phyloP scores from a whole-genome alignment of 1,140 invertebrate genomes.

The Cotesia typhae region DNA sequence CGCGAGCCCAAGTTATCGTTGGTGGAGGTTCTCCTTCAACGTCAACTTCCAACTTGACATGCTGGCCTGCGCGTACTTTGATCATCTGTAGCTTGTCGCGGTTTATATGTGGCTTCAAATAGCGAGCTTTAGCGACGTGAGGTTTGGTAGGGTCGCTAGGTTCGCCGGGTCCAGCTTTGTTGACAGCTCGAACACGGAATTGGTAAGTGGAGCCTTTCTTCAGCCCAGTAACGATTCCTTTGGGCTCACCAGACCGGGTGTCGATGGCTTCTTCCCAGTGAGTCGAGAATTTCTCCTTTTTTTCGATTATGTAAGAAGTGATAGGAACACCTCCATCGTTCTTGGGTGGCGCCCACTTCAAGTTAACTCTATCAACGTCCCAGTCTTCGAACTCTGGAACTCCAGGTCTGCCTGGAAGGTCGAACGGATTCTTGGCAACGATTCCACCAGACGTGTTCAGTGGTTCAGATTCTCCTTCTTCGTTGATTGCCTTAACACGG shows the following conservation, averaged over 20 bases:
- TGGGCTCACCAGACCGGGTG: constrained; percentile 79
- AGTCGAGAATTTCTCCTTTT: constrained; percentile 90
- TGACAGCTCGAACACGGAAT: constrained; percentile 91
- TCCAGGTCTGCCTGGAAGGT: constrained; percentile 88
- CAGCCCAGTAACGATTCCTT: constrained; percentile 84
- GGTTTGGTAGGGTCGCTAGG: constrained; percentile 88
- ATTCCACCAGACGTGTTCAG: constrained; percentile 86
- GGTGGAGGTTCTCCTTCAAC: constrained; percentile 96
- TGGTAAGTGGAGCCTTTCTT: constrained; percentile 93
- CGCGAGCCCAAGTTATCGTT: constrained; percentile 88
- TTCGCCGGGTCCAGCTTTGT: constrained; percentile 92
- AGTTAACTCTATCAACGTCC: constrained; percentile 90
- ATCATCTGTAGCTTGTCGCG: constrained; percentile 90
- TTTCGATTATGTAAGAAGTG: constrained; percentile 95
- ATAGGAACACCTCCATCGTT: constrained; percentile 93
- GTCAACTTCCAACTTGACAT: constrained; percentile 92
- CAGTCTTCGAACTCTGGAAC: constrained; percentile 90
- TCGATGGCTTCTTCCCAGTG: constrained; percentile 89
- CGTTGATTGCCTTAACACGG: constrained; percentile 96
- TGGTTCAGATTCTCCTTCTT: constrained; percentile 97
- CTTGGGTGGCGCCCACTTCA: constrained; percentile 93
- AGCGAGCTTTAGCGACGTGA: constrained; percentile 88
- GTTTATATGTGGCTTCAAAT: constrained; percentile 89
- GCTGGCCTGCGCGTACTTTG: constrained; percentile 88
- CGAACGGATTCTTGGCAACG: constrained; percentile 94